Evolutionary conservation across 2,113 vertebrate genomes (phyloP).

Genomic region (Cranoglanis bouderius): DNA sequence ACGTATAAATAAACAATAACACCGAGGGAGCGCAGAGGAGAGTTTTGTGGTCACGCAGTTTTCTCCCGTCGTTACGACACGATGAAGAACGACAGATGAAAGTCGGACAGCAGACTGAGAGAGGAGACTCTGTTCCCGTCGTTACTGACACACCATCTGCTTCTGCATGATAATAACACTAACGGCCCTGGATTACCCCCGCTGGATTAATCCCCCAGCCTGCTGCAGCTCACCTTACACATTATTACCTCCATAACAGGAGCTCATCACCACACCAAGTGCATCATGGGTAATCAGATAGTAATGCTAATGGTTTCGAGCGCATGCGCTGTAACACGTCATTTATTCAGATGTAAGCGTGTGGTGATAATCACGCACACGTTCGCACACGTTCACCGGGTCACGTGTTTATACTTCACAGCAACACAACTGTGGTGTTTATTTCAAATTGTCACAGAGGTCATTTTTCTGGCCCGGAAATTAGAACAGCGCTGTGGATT

Average conservation of each 20-base stretch:
- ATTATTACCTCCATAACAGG: neutral
- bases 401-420: no score
- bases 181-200: neutral
- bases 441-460: no score
- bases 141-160: slow-evolving; percentile 22
- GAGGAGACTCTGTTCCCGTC: neutral
- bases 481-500: neutral
- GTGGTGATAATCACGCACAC: no score
- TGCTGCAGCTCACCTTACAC: neutral
- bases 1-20: neutral
- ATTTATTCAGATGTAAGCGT: no score
- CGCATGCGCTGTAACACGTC: no score
- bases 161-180: slow-evolving; percentile 6
- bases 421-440: no score
- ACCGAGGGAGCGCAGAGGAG: neutral
- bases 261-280: neutral
- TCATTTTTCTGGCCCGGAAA: neutral
- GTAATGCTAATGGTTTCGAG: neutral
- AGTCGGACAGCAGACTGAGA: neutral
- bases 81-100: slow-evolving; percentile 7
- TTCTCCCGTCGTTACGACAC: neutral
- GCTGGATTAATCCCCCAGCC: neutral
- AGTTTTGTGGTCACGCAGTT: neutral
- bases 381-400: no score
- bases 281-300: neutral